These are phyloP conservation scores for Aphidius colemani DNA, from an alignment of 2,888 invertebrate genomes.

Conservation along the genomic window DNA sequence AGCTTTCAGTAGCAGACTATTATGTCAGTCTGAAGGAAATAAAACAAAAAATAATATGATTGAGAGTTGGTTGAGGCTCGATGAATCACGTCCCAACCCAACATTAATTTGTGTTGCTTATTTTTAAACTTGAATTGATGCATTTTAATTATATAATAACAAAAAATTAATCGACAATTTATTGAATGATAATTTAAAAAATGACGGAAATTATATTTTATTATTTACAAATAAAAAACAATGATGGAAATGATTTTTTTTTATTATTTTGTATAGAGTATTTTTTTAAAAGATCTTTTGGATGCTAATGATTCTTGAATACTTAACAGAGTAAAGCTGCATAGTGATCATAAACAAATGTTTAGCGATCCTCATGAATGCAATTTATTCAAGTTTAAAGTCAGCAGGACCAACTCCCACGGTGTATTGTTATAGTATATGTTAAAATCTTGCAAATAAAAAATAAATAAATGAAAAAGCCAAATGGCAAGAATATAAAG, in stretches of 20 bases:
- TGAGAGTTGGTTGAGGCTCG: not conserved
- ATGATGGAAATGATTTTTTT: no score
- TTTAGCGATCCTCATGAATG: constrained; percentile 44
- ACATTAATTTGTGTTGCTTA: not conserved
- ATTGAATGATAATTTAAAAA: no score
- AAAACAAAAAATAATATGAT: not conserved
- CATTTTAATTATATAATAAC: not conserved
- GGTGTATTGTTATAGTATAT: constrained; percentile 33
- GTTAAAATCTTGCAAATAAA: constrained; percentile 18
- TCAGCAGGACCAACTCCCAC: constrained; percentile 44
- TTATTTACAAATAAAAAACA: no score
- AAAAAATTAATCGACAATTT: no score
- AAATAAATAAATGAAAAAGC: not conserved
- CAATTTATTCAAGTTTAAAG: constrained; percentile 5
- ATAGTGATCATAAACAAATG: constrained; percentile 54
- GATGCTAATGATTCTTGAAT: no score
- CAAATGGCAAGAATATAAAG: no score
- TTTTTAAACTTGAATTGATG: not conserved
- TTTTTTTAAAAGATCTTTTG: not conserved
- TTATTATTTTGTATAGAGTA: no score
- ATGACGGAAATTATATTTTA: no score
- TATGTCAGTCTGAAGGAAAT: constrained; percentile 38
- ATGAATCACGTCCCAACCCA: not conserved
- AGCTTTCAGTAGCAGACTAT: constrained; percentile 51
- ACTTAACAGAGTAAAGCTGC: constrained; percentile 6